Evolutionary conservation across 2,888 invertebrate genomes (phyloP).

Genomic region (Spodoptera exigua): DNA sequence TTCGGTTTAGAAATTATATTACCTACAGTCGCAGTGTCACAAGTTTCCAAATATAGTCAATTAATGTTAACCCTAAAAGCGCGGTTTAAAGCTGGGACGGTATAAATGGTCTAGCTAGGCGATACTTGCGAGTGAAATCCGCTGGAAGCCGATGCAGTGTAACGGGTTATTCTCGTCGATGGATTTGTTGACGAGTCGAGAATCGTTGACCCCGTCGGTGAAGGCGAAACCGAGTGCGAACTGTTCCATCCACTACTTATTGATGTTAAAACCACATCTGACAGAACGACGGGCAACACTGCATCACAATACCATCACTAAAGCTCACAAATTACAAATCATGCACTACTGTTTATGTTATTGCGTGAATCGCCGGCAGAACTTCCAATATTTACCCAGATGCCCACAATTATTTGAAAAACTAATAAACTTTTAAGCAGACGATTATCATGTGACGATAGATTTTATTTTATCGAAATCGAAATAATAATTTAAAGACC

Average conservation of each 20-base stretch:
- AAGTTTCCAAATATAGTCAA: slow-evolving; percentile 22
- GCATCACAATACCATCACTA: slow-evolving; percentile 7
- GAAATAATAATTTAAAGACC: slow-evolving; percentile 3
- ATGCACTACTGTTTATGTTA: slow-evolving; percentile 4
- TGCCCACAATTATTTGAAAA: slow-evolving; percentile 8
- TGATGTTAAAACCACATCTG: slow-evolving; percentile 44
- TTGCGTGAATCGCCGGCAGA: not conserved
- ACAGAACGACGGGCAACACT: slow-evolving; percentile 34
- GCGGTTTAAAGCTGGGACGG: slow-evolving; percentile 61
- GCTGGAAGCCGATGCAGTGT: slow-evolving; percentile 83
- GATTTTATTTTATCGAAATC: slow-evolving; percentile 8
- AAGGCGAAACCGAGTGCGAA: slow-evolving; percentile 80
- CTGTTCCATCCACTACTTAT: slow-evolving; percentile 68
- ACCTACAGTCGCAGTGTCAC: not conserved
- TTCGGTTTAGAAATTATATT: slow-evolving; percentile 4
- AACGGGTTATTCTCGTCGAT: slow-evolving; percentile 88
- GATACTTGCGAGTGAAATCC: slow-evolving; percentile 79
- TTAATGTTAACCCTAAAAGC: slow-evolving; percentile 62
- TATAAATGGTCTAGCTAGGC: slow-evolving; percentile 80
- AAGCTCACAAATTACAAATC: slow-evolving; percentile 9
- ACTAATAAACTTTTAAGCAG: not conserved
- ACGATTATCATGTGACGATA: slow-evolving; percentile 2
- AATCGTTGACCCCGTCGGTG: slow-evolving; percentile 85
- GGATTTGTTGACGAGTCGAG: slow-evolving; percentile 87
- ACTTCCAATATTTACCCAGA: slow-evolving; percentile 1